A percentile compares a stretch with the other conserved stretches of the same genome.
phyloP scores from a whole-genome alignment of 2,888 invertebrate species.

The Alviniconcha strummeri region DNA sequence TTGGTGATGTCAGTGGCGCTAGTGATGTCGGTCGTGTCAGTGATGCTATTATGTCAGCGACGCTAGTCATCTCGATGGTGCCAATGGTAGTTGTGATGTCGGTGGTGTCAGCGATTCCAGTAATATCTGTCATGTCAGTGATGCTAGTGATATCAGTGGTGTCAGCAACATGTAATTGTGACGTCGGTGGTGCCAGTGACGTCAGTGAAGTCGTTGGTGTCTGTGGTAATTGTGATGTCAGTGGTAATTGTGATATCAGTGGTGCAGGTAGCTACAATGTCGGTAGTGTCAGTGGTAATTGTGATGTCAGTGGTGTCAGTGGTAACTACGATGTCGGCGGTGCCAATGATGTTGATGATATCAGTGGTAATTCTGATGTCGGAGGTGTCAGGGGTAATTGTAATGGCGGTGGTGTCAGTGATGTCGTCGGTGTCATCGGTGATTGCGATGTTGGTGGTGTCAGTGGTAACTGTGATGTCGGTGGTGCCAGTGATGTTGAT shows the following conservation, averaged over 20 bases:
- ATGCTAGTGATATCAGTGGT: background rate
- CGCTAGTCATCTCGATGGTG: no score
- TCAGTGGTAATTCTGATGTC: background rate
- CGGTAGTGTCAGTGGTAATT: no score
- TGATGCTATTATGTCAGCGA: no score
- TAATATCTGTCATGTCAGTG: background rate
- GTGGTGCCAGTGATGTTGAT: background rate
- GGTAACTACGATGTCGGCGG: background rate
- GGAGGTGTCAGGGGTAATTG: background rate
- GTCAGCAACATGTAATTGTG: background rate
- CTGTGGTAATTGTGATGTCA: no score
- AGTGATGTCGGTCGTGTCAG: no score
- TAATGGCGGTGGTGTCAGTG: background rate
- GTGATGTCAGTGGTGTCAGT: background rate
- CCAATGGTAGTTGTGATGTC: no score
- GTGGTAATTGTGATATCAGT: no score
- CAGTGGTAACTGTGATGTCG: background rate
- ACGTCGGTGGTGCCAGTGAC: background rate
- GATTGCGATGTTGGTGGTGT: background rate
- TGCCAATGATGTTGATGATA: constrained; percentile 3
- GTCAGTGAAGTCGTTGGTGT: no score
- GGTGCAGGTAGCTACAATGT: no score
- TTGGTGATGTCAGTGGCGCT: no score
- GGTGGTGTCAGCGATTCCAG: no score
- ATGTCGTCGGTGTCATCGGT: background rate